Base-by-base conservation (phyloP, 2,113 vertebrate species). In the Panthera tigris region DNA sequence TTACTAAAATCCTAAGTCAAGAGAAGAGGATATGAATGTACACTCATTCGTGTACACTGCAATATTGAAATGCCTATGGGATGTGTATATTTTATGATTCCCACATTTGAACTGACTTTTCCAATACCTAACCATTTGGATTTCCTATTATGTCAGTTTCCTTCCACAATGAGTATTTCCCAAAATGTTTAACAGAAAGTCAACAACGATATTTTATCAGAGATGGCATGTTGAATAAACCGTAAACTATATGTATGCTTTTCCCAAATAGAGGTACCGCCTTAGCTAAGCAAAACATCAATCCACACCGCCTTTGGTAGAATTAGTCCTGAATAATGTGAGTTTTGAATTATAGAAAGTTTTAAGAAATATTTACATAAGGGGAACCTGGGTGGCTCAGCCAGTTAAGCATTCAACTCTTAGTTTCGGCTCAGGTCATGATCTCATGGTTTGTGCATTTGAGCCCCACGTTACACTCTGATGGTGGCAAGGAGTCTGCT, bases 291-390 rank as follows among this genome's bases (percentile, higher is more conserved):
- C 29, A 96, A 91, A 84, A 74, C 31, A 63, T 48, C 61, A 91
- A 15, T 36, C 23, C 2, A n/a, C 1, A 27, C 3, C 8, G 48
- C 45, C 45, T 57, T 85, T 83, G 7, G 9, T 71, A 87, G 36
- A 89, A 52, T 69, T 94, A 91, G 27, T 57, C 66, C 23, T 76
- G n/a, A 87, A 76, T 23, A 76, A 73, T 27, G 21, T 82, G 33
- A 96, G 33, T 74, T 91, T 79, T 82, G 27, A 96, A 78, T 41
- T 95, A 80, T 21, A 71, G n/a, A 83, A 50, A 5, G 4, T 50
- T 97, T 80, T 91, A n/a, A 69, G 71, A 84, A 80, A 88, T 16
- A 66, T 16, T 36, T 95, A n/a, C 12, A 71, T 61, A 80, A 91
- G 57, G 57, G 21, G 57, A 21, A 3, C 21, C 57, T 61, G 57